phyloP scores from a whole-genome alignment of 1,140 invertebrate species.

The Ips nitidus region DNA sequence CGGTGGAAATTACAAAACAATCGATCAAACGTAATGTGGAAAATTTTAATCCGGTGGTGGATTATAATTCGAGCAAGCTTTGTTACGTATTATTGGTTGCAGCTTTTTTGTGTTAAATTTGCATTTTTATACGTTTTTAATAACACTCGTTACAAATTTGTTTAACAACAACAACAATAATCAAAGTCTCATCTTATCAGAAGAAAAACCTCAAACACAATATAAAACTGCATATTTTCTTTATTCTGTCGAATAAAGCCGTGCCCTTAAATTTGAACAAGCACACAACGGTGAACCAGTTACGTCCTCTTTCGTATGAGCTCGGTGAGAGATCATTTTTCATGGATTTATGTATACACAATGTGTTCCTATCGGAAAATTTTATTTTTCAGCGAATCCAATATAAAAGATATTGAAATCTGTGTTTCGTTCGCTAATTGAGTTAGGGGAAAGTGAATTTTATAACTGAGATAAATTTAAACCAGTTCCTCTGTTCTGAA shows the following conservation, averaged over 20 bases:
- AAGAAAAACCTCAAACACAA: background rate
- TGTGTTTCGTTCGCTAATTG: too few species aligned
- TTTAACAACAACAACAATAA: too few species aligned
- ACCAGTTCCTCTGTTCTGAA: too few species aligned
- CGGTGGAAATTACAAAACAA: too few species aligned
- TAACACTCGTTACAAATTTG: background rate
- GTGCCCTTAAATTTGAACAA: constrained; percentile 2
- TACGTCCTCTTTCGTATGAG: background rate
- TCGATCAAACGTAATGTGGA: too few species aligned
- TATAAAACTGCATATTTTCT: background rate
- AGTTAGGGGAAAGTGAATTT: too few species aligned
- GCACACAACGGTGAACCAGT: background rate
- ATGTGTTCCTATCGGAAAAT: background rate
- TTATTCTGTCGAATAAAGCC: background rate
- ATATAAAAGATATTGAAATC: too few species aligned
- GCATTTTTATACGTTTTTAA: constrained; percentile 3
- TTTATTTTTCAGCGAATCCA: background rate
- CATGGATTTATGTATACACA: constrained; percentile 2
- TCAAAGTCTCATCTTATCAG: too few species aligned
- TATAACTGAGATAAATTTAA: too few species aligned
- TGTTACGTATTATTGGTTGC: too few species aligned
- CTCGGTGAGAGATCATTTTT: background rate
- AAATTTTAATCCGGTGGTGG: too few species aligned
- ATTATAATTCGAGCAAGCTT: too few species aligned
- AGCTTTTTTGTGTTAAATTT: background rate